Conservation (phyloP, 1,140 invertebrate genomes). For the Trigoniulus corallinus region DNA sequence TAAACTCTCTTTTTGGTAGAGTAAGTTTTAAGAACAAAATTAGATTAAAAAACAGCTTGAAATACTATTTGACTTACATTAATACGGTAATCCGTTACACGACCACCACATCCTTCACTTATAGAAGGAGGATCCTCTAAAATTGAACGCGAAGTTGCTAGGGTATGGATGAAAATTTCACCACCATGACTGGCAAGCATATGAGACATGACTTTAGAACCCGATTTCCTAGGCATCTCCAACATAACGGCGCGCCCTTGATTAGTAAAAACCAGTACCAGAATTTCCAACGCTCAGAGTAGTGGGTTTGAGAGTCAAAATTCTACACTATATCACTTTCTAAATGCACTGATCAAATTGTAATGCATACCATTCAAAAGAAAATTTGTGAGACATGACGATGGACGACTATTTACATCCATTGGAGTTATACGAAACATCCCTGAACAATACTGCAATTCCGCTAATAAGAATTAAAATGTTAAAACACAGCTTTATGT, state of each 20-base stretch:
- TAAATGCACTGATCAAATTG: no score
- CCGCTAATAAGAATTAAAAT: slow-evolving; percentile 18
- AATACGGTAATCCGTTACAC: slow-evolving; percentile 80
- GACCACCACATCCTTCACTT: slow-evolving; percentile 76
- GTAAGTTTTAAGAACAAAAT: neutral
- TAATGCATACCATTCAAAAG: slow-evolving; percentile 63
- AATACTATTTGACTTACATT: slow-evolving; percentile 24
- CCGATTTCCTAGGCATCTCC: slow-evolving; percentile 72
- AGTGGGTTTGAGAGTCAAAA: neutral
- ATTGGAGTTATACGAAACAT: slow-evolving; percentile 85
- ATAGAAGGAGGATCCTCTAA: slow-evolving; percentile 91
- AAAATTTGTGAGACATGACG: slow-evolving; percentile 92
- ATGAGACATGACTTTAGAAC: slow-evolving; percentile 73
- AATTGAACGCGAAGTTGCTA: slow-evolving; percentile 66
- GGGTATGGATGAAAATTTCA: slow-evolving; percentile 88
- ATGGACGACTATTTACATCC: slow-evolving; percentile 83
- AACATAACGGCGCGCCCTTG: slow-evolving; percentile 62
- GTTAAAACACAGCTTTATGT: slow-evolving; percentile 5
- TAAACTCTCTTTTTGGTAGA: neutral
- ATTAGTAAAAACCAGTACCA: neutral
- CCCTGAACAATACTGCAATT: slow-evolving; percentile 52
- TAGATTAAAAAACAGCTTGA: neutral
- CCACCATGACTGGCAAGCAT: slow-evolving; percentile 83
- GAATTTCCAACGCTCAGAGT: neutral
- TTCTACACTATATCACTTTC: slow-evolving; percentile 3